Conservation (phyloP, 2,888 invertebrate species). For the Auanema sp. region DNA sequence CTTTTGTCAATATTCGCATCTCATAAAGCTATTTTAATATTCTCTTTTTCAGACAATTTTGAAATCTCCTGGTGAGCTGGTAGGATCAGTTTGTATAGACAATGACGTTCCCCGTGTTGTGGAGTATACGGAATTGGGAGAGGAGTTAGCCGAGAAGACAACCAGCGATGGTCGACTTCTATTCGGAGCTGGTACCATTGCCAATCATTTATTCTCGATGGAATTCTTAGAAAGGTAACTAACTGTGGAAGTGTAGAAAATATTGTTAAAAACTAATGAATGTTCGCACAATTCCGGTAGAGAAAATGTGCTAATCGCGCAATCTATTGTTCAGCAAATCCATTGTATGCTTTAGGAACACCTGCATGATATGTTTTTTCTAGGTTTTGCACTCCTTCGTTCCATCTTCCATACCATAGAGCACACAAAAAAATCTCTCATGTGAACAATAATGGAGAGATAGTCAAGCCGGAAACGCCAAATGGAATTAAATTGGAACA, state of each 20-base stretch:
- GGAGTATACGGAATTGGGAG: constrained; percentile 93
- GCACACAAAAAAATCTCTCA: constrained; percentile 96
- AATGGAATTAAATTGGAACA: constrained; percentile 99
- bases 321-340: background rate
- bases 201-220: constrained; percentile 92
- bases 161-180: constrained; percentile 73
- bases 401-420: constrained; percentile 81
- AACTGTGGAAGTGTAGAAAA: constrained; percentile 1
- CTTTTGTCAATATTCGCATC: background rate
- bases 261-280: background rate
- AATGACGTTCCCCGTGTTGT: constrained; percentile 71
- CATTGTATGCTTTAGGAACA: background rate
- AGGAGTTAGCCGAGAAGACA: constrained; percentile 77
- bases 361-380: constrained; percentile 7
- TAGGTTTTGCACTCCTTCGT: constrained; percentile 71
- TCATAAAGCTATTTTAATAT: constrained; percentile 3
- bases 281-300: too few species aligned
- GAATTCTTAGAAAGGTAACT: constrained; percentile 75
- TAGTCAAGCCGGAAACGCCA: constrained; percentile 77
- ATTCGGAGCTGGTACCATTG: constrained; percentile 94
- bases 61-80: constrained; percentile 38
- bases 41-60: constrained; percentile 25
- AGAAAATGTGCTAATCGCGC: background rate
- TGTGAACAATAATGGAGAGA: constrained; percentile 69
- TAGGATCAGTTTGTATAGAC: constrained; percentile 41